Conservation (phyloP, 30 jellyfish, hydroid and myxozoan species). For the Aurelia sp. region DNA sequence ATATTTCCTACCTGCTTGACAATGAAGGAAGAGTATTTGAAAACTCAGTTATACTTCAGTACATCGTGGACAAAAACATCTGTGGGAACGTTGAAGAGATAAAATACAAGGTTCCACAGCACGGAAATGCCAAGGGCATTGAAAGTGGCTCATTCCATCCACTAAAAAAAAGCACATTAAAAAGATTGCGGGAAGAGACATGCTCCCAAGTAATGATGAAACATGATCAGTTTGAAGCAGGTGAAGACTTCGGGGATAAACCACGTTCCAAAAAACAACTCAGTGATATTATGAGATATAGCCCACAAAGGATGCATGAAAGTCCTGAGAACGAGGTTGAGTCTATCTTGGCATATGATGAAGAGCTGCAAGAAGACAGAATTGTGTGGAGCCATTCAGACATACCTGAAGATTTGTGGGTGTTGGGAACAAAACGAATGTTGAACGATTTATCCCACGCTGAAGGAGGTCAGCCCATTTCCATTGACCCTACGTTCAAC, state of each 20-base stretch:
- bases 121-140: conserved; percentile 5
- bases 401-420: conserved; percentile 28
- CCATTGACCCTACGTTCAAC: conserved; percentile 20
- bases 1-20: background rate
- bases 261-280: too few relatives aligned
- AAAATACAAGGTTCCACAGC: background rate
- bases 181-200: background rate
- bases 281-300: too few relatives aligned
- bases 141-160: conserved; percentile 2
- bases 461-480: background rate
- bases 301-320: background rate
- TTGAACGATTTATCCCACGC: background rate
- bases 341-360: conserved; percentile 3
- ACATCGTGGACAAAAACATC: background rate
- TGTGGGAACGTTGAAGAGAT: conserved; percentile 23
- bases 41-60: background rate
- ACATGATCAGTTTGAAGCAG: too few relatives aligned
- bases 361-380: conserved; percentile 11
- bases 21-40: background rate
- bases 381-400: conserved; percentile 15
- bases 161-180: conserved; percentile 20
- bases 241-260: too few relatives aligned
- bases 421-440: conserved; percentile 17
- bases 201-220: background rate
- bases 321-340: conserved; percentile 6